phyloP scores from a whole-genome alignment of 2,113 vertebrate genomes.

The Stigmatopora nigra region DNA sequence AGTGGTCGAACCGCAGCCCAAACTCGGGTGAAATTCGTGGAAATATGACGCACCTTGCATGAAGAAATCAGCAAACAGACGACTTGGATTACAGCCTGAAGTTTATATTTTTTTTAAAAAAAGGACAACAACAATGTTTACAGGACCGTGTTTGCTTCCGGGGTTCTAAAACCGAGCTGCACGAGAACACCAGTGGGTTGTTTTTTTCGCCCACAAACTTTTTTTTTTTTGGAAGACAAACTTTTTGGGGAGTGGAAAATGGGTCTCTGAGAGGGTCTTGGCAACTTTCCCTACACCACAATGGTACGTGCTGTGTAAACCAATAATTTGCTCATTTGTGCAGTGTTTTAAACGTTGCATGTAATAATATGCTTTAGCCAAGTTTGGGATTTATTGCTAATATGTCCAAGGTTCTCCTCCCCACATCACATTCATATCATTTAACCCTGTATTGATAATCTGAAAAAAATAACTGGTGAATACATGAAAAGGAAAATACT shows the following conservation, averaged over 20 bases:
- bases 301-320: slow-evolving; percentile 79
- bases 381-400: slow-evolving; percentile 12
- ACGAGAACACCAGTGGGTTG: slow-evolving; percentile 48
- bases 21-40: slow-evolving; percentile 33
- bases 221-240: slow-evolving; percentile 59
- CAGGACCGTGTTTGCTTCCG: slow-evolving; percentile 65
- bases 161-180: slow-evolving; percentile 53
- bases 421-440: neutral
- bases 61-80: slow-evolving; percentile 34
- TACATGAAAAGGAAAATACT: no score
- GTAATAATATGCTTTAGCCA: slow-evolving; percentile 23
- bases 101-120: slow-evolving; percentile 8
- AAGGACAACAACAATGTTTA: slow-evolving; percentile 42
- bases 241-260: slow-evolving; percentile 72
- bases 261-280: slow-evolving; percentile 74
- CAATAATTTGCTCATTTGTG: slow-evolving; percentile 67
- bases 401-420: slow-evolving; percentile 18
- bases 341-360: slow-evolving; percentile 38
- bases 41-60: slow-evolving; percentile 36
- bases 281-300: slow-evolving; percentile 70
- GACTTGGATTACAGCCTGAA: slow-evolving; percentile 51
- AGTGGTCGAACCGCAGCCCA: slow-evolving; percentile 10
- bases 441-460: neutral
- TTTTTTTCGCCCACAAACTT: slow-evolving; percentile 50
- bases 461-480: no score